These are phyloP conservation scores for Pogonomyrmex barbatus DNA, from an alignment of 1,140 invertebrate species.

Conservation along the genomic window DNA sequence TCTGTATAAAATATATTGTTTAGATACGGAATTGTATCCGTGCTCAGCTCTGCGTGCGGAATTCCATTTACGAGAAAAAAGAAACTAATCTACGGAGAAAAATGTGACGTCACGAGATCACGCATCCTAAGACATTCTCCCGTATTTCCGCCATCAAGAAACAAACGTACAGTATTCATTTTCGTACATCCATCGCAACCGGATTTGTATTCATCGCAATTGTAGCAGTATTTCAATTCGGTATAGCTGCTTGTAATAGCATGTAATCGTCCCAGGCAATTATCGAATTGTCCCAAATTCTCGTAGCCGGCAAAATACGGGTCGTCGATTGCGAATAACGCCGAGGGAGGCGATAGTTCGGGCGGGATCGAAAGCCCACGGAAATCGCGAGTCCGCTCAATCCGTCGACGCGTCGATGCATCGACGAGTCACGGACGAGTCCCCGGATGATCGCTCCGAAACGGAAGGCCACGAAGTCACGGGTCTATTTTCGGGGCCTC, in stretches of 20 bases:
- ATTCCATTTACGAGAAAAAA: not conserved
- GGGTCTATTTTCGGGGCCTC: not conserved
- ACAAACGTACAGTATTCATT: not conserved
- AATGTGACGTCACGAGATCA: not conserved
- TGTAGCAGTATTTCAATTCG: not conserved
- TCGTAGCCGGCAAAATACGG: not conserved
- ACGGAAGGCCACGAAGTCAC: slow-evolving; percentile 10
- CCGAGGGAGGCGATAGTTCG: not conserved
- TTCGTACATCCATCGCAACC: not conserved
- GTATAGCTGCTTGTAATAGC: not conserved
- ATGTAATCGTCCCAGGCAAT: slow-evolving; percentile 11
- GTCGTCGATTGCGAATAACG: not conserved
- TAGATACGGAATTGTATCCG: not conserved
- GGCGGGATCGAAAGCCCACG: too few relatives aligned
- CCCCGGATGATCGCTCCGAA: slow-evolving; percentile 1
- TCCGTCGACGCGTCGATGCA: not conserved
- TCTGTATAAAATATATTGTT: slow-evolving; percentile 4
- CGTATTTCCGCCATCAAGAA: not conserved
- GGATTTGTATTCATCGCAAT: not conserved
- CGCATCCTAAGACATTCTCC: not conserved
- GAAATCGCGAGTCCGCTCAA: not conserved
- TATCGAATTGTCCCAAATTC: slow-evolving; percentile 26
- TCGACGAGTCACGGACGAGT: not conserved
- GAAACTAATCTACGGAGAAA: not conserved
- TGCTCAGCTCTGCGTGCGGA: not conserved